Conservation (phyloP, 2,113 vertebrate genomes). For the Sylvietta virens region DNA sequence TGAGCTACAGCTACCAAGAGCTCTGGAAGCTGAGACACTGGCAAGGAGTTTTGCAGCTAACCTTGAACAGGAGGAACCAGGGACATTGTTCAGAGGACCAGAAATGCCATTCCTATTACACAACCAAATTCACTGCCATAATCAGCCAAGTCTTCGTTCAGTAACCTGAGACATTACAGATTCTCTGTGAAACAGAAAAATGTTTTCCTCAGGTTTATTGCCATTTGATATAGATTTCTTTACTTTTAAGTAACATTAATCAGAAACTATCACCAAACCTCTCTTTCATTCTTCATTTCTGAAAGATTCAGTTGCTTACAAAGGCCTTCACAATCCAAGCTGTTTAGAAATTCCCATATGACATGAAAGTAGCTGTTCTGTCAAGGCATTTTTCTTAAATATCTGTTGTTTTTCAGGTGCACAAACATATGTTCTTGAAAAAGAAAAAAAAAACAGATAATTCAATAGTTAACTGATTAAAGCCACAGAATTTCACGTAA, state of each 20-base stretch:
- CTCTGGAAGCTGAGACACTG: neutral
- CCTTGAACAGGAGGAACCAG: neutral
- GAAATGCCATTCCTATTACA: neutral
- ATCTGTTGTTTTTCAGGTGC: neutral
- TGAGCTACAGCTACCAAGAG: neutral
- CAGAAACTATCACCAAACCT: neutral
- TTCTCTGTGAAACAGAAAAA: neutral
- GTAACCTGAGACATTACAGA: neutral
- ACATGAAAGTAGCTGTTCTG: neutral
- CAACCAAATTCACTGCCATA: neutral
- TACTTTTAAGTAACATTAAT: neutral
- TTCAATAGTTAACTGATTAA: neutral
- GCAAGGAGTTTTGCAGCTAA: neutral
- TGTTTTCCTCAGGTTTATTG: neutral
- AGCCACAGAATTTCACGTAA: neutral
- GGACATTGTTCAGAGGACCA: neutral
- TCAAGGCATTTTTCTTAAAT: neutral
- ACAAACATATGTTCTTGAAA: neutral
- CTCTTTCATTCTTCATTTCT: neutral
- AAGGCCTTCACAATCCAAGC: neutral
- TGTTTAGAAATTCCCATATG: neutral
- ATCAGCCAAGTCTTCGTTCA: neutral
- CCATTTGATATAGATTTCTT: neutral
- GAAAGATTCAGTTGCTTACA: neutral
- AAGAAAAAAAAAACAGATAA: neutral